phyloP scores from a whole-genome alignment of 2,888 invertebrate genomes.

The Apocheima hispidaria region DNA sequence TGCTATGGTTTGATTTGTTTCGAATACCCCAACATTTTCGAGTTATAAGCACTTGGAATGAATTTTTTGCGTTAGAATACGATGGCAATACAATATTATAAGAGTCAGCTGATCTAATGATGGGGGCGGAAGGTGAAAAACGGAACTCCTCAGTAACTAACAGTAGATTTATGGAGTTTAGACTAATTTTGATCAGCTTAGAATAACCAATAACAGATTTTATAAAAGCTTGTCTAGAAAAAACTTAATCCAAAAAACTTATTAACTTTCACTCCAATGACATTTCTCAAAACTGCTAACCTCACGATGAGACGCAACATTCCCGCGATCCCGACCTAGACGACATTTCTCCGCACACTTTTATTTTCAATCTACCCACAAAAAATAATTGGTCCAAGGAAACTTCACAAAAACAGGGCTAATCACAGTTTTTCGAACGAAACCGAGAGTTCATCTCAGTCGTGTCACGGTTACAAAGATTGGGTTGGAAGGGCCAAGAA shows the following conservation, averaged over 20 bases:
- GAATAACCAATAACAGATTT: too few relatives aligned
- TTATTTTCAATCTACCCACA: slow-evolving; percentile 36
- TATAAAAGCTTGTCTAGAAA: too few relatives aligned
- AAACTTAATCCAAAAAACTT: neutral
- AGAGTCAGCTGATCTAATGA: too few relatives aligned
- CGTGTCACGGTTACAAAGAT: slow-evolving; percentile 43
- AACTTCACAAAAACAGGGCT: slow-evolving; percentile 36
- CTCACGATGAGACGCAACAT: slow-evolving; percentile 22
- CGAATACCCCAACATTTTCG: too few relatives aligned
- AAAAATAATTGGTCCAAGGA: slow-evolving; percentile 42
- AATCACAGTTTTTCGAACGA: slow-evolving; percentile 41
- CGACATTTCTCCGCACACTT: slow-evolving; percentile 26
- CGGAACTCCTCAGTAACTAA: too few relatives aligned
- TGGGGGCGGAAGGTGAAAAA: too few relatives aligned
- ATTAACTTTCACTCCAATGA: neutral
- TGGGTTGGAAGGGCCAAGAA: slow-evolving; percentile 43
- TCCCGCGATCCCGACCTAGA: slow-evolving; percentile 17
- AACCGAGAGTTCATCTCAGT: slow-evolving; percentile 50
- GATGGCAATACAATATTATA: too few relatives aligned
- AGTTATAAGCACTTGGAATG: too few relatives aligned
- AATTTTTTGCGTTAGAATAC: too few relatives aligned
- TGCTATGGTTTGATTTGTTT: too few relatives aligned
- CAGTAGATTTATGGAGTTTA: too few relatives aligned
- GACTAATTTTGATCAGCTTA: too few relatives aligned
- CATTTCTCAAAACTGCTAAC: slow-evolving; percentile 13